These are phyloP conservation scores for Cyprinodon diabolis DNA, from an alignment of 2,797 vertebrate genomes.

Conservation along the genomic window DNA sequence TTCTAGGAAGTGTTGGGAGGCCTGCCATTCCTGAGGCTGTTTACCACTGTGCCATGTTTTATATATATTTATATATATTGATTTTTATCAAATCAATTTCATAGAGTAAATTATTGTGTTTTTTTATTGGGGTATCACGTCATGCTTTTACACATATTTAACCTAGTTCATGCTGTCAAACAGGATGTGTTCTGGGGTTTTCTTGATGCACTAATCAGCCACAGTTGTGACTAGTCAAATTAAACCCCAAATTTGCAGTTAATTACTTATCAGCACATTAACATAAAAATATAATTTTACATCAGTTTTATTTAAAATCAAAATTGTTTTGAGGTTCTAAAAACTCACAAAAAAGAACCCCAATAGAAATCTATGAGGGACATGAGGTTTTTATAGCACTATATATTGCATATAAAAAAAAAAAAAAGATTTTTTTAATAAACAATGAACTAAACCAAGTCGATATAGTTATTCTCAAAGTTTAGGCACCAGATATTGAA, in stretches of 20 bases:
- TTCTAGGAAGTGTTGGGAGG: background rate
- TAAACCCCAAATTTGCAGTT: background rate
- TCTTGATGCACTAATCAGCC: background rate
- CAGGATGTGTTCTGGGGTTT: background rate
- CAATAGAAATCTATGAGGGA: background rate
- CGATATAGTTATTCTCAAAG: slow-evolving; percentile 26
- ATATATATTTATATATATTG: no score
- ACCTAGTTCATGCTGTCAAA: background rate
- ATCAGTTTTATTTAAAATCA: background rate
- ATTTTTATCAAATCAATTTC: no score
- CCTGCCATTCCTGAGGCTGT: background rate
- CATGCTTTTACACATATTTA: background rate
- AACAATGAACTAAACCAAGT: slow-evolving; percentile 19
- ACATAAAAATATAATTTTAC: no score
- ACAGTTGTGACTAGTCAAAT: background rate
- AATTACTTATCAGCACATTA: background rate
- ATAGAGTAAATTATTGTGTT: background rate
- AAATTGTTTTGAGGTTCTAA: background rate
- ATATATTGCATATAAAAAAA: background rate
- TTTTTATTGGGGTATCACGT: no score
- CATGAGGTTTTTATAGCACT: background rate
- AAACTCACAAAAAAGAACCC: background rate
- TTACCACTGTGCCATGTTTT: background rate
- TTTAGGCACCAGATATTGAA: slow-evolving; percentile 26
- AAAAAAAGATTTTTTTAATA: no score